Evolutionary conservation across 2,888 invertebrate genomes (phyloP).

Genomic region (Drosophila neotestacea): DNA sequence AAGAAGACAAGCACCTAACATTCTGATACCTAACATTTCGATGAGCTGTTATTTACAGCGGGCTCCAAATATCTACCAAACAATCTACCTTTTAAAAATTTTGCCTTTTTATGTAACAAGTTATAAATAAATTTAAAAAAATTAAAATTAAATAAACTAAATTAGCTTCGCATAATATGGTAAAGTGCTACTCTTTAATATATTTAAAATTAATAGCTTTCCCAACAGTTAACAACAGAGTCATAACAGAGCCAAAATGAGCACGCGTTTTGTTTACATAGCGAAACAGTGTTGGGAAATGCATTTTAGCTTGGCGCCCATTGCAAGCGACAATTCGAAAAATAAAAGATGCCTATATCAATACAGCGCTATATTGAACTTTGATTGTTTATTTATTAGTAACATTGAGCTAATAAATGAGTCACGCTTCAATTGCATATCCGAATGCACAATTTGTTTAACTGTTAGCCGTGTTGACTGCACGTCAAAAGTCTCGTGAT

Average conservation of each 20-base stretch:
- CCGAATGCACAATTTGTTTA: slow-evolving; percentile 5
- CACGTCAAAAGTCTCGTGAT: slow-evolving; percentile 59
- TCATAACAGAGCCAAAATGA: slow-evolving; percentile 10
- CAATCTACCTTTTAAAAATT: not conserved
- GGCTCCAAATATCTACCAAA: slow-evolving; percentile 2
- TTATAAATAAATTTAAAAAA: too few species aligned
- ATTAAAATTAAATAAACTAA: too few species aligned
- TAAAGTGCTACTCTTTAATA: too few species aligned
- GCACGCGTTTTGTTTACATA: not conserved
- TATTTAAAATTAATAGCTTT: too few species aligned
- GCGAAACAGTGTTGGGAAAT: slow-evolving; percentile 31
- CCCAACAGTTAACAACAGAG: slow-evolving; percentile 1
- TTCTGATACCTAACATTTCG: not conserved
- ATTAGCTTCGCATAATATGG: too few species aligned
- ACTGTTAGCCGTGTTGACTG: slow-evolving; percentile 13
- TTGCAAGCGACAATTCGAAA: slow-evolving; percentile 14
- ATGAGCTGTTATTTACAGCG: slow-evolving; percentile 17
- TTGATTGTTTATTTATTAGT: not conserved
- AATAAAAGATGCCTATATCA: not conserved
- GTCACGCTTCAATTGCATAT: slow-evolving; percentile 1
- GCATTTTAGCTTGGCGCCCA: not conserved
- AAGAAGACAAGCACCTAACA: slow-evolving; percentile 20
- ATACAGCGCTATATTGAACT: not conserved
- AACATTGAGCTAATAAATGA: not conserved
- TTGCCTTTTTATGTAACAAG: not conserved